A percentile compares a stretch with the other conserved stretches of the same genome.
Conservation (phyloP, 1,140 invertebrate genomes). For the Drosophila bipectinata region DNA sequence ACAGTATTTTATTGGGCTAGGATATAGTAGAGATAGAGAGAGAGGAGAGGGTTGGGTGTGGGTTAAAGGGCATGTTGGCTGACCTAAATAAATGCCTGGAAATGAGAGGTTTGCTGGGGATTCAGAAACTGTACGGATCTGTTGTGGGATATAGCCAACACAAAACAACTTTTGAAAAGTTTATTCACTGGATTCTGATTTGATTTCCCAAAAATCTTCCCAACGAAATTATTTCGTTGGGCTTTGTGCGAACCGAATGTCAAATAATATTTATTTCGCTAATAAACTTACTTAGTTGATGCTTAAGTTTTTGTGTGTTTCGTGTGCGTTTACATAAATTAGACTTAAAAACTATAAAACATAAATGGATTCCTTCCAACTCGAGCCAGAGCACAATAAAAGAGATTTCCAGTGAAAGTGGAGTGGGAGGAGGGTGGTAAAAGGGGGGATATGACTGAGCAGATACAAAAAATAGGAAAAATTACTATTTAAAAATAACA, state of each 20-base stretch:
- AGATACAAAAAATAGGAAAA: conserved; percentile 21
- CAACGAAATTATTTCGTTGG: conserved; percentile 33
- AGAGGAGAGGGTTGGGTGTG: neutral
- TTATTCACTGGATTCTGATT: conserved; percentile 37
- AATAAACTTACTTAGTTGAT: conserved; percentile 77
- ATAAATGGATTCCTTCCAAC: conserved; percentile 66
- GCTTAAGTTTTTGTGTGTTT: conserved; percentile 44
- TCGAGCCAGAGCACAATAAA: conserved; percentile 58
- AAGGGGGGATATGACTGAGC: conserved; percentile 17
- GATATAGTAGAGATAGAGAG: conserved; percentile 19
- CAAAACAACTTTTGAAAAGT: conserved; percentile 33
- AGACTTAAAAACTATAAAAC: conserved; percentile 79
- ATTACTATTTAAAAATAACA: conserved; percentile 36
- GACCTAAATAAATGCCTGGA: conserved; percentile 10
- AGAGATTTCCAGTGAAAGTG: conserved; percentile 2
- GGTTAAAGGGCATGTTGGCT: conserved; percentile 21
- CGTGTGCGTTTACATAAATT: conserved; percentile 67
- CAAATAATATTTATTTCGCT: conserved; percentile 72
- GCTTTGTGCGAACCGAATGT: conserved; percentile 37
- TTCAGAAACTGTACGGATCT: conserved; percentile 19
- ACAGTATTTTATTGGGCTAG: conserved; percentile 61
- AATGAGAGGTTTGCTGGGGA: conserved; percentile 6
- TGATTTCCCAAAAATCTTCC: conserved; percentile 13
- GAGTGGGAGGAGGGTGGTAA: neutral
- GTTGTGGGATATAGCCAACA: conserved; percentile 10